phyloP scores from a whole-genome alignment of 2,113 vertebrate genomes.

The Stomatorhinus ivindoensis region DNA sequence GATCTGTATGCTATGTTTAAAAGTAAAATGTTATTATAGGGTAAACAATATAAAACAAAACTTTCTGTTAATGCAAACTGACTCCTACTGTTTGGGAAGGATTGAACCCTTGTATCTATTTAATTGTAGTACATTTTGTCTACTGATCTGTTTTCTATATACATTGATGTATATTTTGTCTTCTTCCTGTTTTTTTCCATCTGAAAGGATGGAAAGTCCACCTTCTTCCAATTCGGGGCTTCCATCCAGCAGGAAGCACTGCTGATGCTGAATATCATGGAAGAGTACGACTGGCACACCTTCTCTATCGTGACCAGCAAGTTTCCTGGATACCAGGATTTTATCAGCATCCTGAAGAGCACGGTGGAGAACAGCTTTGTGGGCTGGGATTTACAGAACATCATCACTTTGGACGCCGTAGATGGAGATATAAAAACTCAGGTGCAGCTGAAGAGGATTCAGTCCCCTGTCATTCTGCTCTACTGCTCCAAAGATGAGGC shows the following conservation, averaged over 20 bases:
- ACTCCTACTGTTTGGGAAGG: neutral
- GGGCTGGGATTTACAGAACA: constrained; percentile 93
- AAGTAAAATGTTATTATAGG: neutral
- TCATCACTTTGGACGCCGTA: constrained; percentile 80
- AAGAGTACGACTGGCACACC: constrained; percentile 96
- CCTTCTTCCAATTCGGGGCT: constrained; percentile 96
- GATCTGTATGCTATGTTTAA: neutral
- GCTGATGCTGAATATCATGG: constrained; percentile 93
- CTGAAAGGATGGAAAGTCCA: constrained; percentile 80
- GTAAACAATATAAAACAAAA: neutral
- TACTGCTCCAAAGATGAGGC: constrained; percentile 97
- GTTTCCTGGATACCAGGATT: constrained; percentile 89
- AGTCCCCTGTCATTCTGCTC: constrained; percentile 88
- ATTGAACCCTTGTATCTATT: neutral
- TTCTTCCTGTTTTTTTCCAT: neutral
- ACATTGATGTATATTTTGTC: neutral
- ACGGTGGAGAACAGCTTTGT: constrained; percentile 93
- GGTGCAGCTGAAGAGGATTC: constrained; percentile 92
- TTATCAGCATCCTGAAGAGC: constrained; percentile 80
- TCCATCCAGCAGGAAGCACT: constrained; percentile 94
- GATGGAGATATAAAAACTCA: constrained; percentile 88
- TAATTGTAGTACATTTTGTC: neutral
- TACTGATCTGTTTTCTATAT: neutral
- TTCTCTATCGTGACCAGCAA: constrained; percentile 96
- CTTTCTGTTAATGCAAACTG: neutral